These are phyloP conservation scores for Clarias batrachus DNA, from an alignment of 2,113 vertebrate genomes.

Conservation along the genomic window DNA sequence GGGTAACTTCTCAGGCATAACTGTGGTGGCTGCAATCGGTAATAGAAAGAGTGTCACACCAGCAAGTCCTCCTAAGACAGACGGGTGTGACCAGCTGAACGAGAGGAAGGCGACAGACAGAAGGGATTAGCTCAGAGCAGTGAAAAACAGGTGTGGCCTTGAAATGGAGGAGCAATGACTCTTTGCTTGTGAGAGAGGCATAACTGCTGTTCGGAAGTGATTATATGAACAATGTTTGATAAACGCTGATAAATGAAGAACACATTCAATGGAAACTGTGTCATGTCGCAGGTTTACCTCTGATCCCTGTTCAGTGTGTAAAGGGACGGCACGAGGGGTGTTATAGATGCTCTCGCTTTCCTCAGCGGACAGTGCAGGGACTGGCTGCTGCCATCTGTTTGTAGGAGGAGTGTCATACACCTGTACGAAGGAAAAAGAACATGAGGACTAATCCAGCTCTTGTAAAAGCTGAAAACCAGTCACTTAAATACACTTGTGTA, in stretches of 20 bases:
- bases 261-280: neutral
- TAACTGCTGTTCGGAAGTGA: neutral
- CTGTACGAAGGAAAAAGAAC: constrained; percentile 51
- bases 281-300: constrained; percentile 64
- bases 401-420: constrained; percentile 77
- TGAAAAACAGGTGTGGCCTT: constrained; percentile 71
- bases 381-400: constrained; percentile 69
- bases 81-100: constrained; percentile 62
- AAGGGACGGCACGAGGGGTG: constrained; percentile 70
- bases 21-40: constrained; percentile 22
- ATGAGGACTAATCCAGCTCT: neutral
- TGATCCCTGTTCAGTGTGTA: constrained; percentile 58
- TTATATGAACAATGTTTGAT: neutral
- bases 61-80: constrained; percentile 48
- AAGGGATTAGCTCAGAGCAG: constrained; percentile 64
- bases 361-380: constrained; percentile 46
- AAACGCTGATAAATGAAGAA: neutral
- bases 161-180: constrained; percentile 51
- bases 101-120: constrained; percentile 70
- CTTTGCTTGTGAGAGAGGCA: neutral
- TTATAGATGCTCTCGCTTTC: constrained; percentile 74
- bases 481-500: too few species aligned
- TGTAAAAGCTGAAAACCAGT: too few species aligned
- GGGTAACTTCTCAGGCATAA: neutral
- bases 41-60: constrained; percentile 22